Evolutionary conservation across 2,113 vertebrate species (phyloP).

Genomic region (Chauna torquata): DNA sequence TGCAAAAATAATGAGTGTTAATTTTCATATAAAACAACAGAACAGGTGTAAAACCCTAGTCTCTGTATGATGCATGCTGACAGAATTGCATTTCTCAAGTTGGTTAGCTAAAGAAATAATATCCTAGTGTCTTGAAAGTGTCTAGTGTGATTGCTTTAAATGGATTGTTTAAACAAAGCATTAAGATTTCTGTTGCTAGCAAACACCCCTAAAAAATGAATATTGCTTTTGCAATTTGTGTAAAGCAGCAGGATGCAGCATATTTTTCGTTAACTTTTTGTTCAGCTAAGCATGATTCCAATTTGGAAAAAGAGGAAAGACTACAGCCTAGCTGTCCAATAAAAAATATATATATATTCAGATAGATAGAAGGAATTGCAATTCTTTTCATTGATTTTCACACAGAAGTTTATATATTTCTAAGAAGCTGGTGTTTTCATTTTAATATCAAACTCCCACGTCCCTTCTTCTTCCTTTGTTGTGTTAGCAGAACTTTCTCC

Average conservation of each 20-base stretch:
- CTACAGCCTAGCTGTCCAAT: neutral
- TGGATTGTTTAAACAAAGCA: neutral
- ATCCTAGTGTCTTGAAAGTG: neutral
- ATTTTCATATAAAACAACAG: neutral
- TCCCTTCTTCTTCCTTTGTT: neutral
- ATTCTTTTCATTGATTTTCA: neutral
- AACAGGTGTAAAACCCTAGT: accelerated
- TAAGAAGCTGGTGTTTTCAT: neutral
- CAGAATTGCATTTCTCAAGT: neutral
- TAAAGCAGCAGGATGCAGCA: neutral
- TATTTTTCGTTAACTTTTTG: neutral
- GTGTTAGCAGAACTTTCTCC: neutral
- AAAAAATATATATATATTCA: neutral
- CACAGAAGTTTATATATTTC: neutral
- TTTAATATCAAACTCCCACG: neutral
- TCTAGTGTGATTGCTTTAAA: neutral
- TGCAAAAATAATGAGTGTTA: neutral
- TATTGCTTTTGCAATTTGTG: neutral
- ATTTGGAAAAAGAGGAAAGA: neutral
- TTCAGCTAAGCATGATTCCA: neutral
- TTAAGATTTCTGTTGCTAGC: neutral
- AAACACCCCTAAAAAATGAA: neutral
- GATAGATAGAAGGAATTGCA: neutral
- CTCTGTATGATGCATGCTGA: neutral
- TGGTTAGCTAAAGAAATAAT: neutral